Evolutionary conservation across 2,797 vertebrate genomes (phyloP).

Genomic region (Sebastes iracundus): DNA sequence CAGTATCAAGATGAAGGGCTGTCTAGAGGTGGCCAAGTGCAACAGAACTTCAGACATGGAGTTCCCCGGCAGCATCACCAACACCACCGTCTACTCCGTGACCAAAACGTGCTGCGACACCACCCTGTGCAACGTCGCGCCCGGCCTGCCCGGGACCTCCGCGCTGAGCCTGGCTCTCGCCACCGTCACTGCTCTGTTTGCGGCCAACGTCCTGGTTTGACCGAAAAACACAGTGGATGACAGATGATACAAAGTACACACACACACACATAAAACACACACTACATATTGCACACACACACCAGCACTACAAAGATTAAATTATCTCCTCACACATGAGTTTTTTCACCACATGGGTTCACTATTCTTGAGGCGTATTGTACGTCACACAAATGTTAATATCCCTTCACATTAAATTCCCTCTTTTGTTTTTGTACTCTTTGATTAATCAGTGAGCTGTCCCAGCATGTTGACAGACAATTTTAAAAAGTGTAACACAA

Average conservation of each 20-base stretch:
- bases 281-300: neutral
- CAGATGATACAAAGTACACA: neutral
- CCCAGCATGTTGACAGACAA: neutral
- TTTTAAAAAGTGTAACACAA: neutral
- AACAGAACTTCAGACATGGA: conserved; percentile 53
- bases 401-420: neutral
- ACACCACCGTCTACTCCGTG: conserved; percentile 36
- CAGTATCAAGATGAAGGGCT: conserved; percentile 65
- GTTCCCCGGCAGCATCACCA: rapidly evolving
- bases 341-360: neutral
- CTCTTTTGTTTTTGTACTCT: neutral
- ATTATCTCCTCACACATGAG: neutral
- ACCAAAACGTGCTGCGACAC: conserved; percentile 74
- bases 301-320: neutral
- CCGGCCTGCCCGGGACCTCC: conserved; percentile 34
- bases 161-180: conserved; percentile 56
- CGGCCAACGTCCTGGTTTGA: conserved; percentile 64
- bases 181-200: conserved; percentile 60
- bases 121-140: conserved; percentile 76
- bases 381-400: neutral
- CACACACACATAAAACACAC: neutral
- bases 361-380: conserved; percentile 4
- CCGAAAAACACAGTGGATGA: neutral
- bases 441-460: neutral
- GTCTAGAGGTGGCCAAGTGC: conserved; percentile 21